These are phyloP conservation scores for Lathronympha strigana DNA, from an alignment of 2,888 invertebrate genomes.

Conservation along the genomic window DNA sequence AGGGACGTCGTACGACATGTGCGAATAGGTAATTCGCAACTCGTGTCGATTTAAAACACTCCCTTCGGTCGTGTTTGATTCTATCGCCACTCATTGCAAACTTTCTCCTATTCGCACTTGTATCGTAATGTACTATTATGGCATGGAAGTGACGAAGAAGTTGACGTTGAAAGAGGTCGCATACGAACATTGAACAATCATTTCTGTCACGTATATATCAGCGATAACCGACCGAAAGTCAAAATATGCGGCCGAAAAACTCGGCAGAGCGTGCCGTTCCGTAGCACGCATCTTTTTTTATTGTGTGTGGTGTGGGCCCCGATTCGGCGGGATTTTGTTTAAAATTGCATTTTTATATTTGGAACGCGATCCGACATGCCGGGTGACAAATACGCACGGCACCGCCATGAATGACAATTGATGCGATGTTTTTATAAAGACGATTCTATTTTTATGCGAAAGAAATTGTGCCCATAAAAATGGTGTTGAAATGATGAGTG, in stretches of 20 bases:
- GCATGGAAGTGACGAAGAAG: too few relatives aligned
- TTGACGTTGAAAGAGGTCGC: not conserved
- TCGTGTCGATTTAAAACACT: too few relatives aligned
- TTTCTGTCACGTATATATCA: slow-evolving; percentile 40
- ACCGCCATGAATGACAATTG: slow-evolving; percentile 84
- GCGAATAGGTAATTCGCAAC: too few relatives aligned
- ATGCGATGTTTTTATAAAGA: slow-evolving; percentile 83
- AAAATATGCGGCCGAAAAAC: slow-evolving; percentile 54
- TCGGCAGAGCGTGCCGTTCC: slow-evolving; percentile 54
- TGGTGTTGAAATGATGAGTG: slow-evolving; percentile 81
- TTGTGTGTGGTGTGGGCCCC: slow-evolving; percentile 72
- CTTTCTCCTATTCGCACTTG: too few relatives aligned
- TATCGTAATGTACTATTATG: too few relatives aligned
- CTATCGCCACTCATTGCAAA: too few relatives aligned
- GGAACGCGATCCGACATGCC: slow-evolving; percentile 77
- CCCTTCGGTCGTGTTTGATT: too few relatives aligned
- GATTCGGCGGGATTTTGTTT: slow-evolving; percentile 75
- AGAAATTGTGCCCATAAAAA: slow-evolving; percentile 82
- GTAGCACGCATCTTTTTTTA: slow-evolving; percentile 75
- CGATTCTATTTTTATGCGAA: slow-evolving; percentile 81
- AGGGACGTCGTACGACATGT: too few relatives aligned
- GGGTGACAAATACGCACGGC: slow-evolving; percentile 82
- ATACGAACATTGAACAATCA: slow-evolving; percentile 18
- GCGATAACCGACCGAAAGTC: slow-evolving; percentile 43
- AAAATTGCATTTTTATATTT: slow-evolving; percentile 85